These are phyloP conservation scores for Malaclemys terrapin DNA, from an alignment of 2,113 vertebrate genomes.

Conservation along the genomic window DNA sequence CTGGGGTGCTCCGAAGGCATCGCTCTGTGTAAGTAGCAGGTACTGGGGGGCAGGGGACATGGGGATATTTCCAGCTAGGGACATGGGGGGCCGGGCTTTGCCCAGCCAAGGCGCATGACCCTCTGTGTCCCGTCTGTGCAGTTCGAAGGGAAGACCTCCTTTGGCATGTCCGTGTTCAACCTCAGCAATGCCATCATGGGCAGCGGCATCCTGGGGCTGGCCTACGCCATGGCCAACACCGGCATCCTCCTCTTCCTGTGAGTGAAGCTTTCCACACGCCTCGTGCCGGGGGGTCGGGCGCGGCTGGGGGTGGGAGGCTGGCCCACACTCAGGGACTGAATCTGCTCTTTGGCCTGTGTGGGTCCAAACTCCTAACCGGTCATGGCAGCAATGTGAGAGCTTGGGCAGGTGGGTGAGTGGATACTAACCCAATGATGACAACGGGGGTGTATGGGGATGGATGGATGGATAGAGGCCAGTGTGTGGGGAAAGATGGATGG, in stretches of 20 bases:
- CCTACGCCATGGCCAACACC: slow-evolving; percentile 98
- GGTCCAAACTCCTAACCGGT: background rate
- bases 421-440: no score
- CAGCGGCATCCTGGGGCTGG: slow-evolving; percentile 95
- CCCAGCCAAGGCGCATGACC: accelerated
- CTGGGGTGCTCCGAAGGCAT: background rate
- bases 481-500: no score
- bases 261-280: slow-evolving; percentile 72
- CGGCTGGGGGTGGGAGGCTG: background rate
- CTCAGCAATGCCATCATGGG: slow-evolving; percentile 99
- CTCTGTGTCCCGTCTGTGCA: slow-evolving; percentile 44
- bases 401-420: no score
- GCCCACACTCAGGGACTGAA: background rate
- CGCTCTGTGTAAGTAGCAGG: background rate
- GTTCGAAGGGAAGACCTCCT: slow-evolving; percentile 98
- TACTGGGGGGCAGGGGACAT: background rate
- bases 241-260: slow-evolving; percentile 96
- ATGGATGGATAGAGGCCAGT: background rate
- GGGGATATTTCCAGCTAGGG: background rate
- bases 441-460: no score
- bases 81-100: background rate
- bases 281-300: accelerated
- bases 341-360: background rate
- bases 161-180: slow-evolving; percentile 98
- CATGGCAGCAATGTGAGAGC: no score